These are phyloP conservation scores for Hypsibius dujardini DNA, from an alignment of 1,140 invertebrate species.

Conservation along the genomic window DNA sequence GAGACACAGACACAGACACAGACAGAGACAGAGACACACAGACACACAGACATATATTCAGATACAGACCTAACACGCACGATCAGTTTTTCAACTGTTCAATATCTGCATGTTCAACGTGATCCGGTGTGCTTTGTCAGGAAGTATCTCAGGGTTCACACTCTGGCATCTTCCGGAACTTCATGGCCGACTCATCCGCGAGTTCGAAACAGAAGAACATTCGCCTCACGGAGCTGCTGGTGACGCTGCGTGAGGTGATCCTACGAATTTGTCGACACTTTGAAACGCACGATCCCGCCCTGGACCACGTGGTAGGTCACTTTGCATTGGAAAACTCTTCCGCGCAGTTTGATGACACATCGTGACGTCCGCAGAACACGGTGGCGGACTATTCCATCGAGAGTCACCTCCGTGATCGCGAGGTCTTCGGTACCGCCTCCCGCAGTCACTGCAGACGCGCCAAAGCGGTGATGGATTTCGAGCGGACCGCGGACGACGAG, in stretches of 20 bases:
- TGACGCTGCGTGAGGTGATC: slow-evolving; percentile 90
- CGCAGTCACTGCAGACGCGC: slow-evolving; percentile 68
- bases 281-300: slow-evolving; percentile 45
- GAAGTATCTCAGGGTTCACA: not conserved
- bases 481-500: slow-evolving; percentile 93
- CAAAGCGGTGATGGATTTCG: slow-evolving; percentile 90
- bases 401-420: slow-evolving; percentile 78
- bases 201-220: slow-evolving; percentile 85
- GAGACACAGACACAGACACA: too few relatives aligned
- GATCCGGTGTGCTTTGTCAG: not conserved
- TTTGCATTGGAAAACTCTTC: not conserved
- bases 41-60: too few relatives aligned
- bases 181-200: not conserved
- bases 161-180: slow-evolving; percentile 21
- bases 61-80: too few relatives aligned
- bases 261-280: slow-evolving; percentile 69
- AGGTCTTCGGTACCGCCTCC: slow-evolving; percentile 77
- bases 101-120: not conserved
- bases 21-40: not conserved
- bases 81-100: too few relatives aligned
- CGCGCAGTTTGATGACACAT: not conserved
- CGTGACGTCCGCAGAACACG: slow-evolving; percentile 34
- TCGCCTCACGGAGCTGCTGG: slow-evolving; percentile 65
- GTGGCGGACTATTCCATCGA: slow-evolving; percentile 87
- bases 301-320: not conserved